These are phyloP conservation scores for Glaucidium brasilianum DNA, from an alignment of 2,113 vertebrate genomes.

Conservation along the genomic window DNA sequence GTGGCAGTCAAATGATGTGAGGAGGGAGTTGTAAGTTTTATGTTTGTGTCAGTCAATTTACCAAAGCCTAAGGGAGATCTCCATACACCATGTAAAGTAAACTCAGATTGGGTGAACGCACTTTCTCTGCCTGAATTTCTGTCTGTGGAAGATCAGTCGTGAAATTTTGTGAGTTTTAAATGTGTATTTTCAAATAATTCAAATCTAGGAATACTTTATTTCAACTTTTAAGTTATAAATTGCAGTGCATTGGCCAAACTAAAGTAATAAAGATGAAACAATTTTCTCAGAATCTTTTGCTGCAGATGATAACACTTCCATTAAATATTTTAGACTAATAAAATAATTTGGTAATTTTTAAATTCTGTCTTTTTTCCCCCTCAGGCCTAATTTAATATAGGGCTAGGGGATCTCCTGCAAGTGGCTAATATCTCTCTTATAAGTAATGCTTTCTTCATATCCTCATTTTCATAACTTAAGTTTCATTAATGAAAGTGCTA, in stretches of 20 bases:
- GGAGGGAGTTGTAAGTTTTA: neutral
- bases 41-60: neutral
- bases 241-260: neutral
- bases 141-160: neutral
- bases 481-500: slow-evolving; percentile 57
- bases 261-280: neutral
- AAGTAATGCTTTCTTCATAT: slow-evolving; percentile 34
- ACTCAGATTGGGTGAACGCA: neutral
- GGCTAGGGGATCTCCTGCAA: neutral
- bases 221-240: neutral
- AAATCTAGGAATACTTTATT: neutral
- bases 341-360: neutral
- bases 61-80: neutral
- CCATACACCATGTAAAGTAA: neutral
- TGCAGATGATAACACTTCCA: neutral
- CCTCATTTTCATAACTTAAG: slow-evolving; percentile 41
- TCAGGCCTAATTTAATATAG: neutral
- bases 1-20: neutral
- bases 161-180: neutral
- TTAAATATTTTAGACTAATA: neutral
- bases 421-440: neutral
- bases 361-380: neutral
- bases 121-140: neutral
- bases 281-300: neutral
- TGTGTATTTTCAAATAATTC: neutral